A percentile compares a stretch with the other conserved stretches of the same genome.
Evolutionary conservation across 2,888 invertebrate genomes (phyloP).

Genomic region (Cartodere bifasciata): DNA sequence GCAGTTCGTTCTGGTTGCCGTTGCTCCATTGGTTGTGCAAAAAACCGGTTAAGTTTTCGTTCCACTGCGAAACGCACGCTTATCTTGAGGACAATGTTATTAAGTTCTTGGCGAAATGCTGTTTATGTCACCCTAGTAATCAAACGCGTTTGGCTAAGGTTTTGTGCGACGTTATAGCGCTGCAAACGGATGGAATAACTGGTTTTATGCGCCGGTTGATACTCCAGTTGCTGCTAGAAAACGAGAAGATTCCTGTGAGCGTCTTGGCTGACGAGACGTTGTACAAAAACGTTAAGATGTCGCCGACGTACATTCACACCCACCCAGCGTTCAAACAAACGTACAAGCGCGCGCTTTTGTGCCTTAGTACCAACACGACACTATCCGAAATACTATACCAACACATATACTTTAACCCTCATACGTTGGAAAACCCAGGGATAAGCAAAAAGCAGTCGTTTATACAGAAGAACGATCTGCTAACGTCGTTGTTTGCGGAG

Average conservation of each 20-base stretch:
- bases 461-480: conserved; percentile 19
- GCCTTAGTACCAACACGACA: conserved; percentile 63
- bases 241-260: conserved; percentile 69
- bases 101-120: conserved; percentile 69
- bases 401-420: conserved; percentile 35
- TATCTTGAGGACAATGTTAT: conserved; percentile 66
- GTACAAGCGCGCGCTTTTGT: conserved; percentile 57
- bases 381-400: conserved; percentile 61
- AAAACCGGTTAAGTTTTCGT: conserved; percentile 23
- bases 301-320: conserved; percentile 31
- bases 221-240: conserved; percentile 73
- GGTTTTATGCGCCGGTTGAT: conserved; percentile 81
- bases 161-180: conserved; percentile 60
- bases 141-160: conserved; percentile 73
- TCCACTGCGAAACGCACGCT: conserved; percentile 36
- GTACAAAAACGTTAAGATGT: conserved; percentile 28
- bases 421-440: conserved; percentile 18
- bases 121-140: conserved; percentile 72
- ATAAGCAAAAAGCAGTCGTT: conserved; percentile 13
- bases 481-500: conserved; percentile 33
- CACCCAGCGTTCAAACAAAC: conserved; percentile 66
- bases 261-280: conserved; percentile 40
- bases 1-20: conserved; percentile 77
- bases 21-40: conserved; percentile 61
- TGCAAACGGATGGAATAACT: conserved; percentile 56